Evolutionary conservation across 2,113 vertebrate genomes (phyloP), one percentile per base, ranked within the genome.

Genomic region (Rhinolophus ferrumequinum): DNA sequence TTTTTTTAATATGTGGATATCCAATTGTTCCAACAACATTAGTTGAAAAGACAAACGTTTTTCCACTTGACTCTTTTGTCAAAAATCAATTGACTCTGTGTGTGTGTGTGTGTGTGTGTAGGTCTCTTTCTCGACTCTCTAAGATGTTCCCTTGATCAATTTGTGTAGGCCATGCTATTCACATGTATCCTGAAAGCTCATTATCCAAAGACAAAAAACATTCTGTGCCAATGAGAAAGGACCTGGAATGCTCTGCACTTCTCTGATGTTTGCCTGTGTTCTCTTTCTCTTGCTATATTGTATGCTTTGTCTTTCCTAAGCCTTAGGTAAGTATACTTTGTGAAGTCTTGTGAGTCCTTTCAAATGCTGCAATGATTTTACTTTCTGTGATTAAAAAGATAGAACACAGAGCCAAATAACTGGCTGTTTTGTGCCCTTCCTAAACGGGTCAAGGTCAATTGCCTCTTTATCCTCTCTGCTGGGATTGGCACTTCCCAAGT

Each of bases 341-440:
- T 28, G 76, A 93, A 88, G 44, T 80, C 75, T 82, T 88, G 6
- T 66, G 80, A 90, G 73, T 62, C 75, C 58, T 75, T 96, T 95
- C 62, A 90, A 86, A 52, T 86, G 72, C 44, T 87, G 21, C 11
- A 47, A 62, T 85, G 52, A 83, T 69, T 90, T 85, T 94, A 44
- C 30, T 94, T 90, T 90, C 79, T 70, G 24, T 81, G 44, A 89
- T 96, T 83, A 87, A 93, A 96, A 86, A 92, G 76, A 87, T 50
- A 47, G 38, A 76, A 72, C 66, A 52, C 28, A 62, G 47, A 73
- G 92, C 52, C 35, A 41, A 67, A 93, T 35, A 54, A 80, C 62
- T 88, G 73, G 75, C 52, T 93, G 67, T 79, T 94, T 92, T 90
- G 70, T 33, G 84, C 3, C 44, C 54, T 60, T 14, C 66, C 58